Evolutionary conservation across 2,888 invertebrate genomes (phyloP).

Genomic region (Andrena hattorfiana): DNA sequence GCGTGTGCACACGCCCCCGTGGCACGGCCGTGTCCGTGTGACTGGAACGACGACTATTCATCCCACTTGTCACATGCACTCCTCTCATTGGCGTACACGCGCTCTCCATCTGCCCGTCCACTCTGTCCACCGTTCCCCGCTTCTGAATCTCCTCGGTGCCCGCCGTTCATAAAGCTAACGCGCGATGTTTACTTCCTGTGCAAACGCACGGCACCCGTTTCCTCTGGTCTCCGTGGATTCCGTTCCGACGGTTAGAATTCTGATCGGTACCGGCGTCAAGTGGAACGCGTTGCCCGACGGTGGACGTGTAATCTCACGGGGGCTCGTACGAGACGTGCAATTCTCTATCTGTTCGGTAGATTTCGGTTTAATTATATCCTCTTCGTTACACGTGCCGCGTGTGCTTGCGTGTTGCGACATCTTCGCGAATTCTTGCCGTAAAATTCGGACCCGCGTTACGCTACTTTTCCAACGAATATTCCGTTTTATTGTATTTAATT

Average conservation of each 20-base stretch:
- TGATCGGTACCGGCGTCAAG: not conserved
- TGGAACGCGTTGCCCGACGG: not conserved
- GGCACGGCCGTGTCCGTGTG: conserved; percentile 47
- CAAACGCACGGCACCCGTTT: conserved; percentile 50
- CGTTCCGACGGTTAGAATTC: not conserved
- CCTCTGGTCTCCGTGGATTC: conserved; percentile 15
- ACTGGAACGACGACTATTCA: conserved; percentile 65
- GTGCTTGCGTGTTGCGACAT: not conserved
- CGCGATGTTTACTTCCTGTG: conserved; percentile 77
- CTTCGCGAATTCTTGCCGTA: not conserved
- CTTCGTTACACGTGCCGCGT: conserved; percentile 14
- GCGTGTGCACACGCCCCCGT: conserved; percentile 7
- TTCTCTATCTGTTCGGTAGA: not conserved
- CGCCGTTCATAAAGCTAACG: conserved; percentile 75
- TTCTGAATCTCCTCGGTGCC: conserved; percentile 47
- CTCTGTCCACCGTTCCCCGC: conserved; percentile 45
- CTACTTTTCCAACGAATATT: not conserved
- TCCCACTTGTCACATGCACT: conserved; percentile 59
- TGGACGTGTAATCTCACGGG: not conserved
- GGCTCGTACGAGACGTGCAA: conserved; percentile 4
- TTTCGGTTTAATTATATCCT: not conserved
- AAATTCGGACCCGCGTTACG: not conserved
- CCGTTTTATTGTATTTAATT: not conserved
- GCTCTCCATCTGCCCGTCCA: conserved; percentile 61
- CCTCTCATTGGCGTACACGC: conserved; percentile 56